Conservation (phyloP, 2,797 vertebrate genomes). For the Naso thynnoides region DNA sequence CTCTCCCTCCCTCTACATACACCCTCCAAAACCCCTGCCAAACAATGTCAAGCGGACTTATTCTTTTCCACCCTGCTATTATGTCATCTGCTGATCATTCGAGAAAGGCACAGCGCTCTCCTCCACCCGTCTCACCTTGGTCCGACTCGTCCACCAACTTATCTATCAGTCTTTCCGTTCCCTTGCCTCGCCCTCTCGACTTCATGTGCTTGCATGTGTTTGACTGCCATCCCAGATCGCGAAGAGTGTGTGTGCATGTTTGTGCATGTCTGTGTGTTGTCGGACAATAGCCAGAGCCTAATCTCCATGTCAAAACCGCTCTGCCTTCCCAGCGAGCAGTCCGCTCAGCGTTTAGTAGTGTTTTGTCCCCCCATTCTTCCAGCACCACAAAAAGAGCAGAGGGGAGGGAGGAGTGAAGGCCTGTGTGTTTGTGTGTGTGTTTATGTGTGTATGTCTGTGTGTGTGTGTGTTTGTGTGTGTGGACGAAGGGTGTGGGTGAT, state of each 20-base stretch:
- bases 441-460: constrained; percentile 29
- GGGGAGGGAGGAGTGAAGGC: constrained; percentile 62
- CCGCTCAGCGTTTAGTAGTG: constrained; percentile 98
- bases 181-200: constrained; percentile 68
- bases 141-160: constrained; percentile 43
- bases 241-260: constrained; percentile 83
- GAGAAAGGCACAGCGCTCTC: constrained; percentile 87
- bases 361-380: constrained; percentile 96
- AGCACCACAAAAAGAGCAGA: constrained; percentile 74
- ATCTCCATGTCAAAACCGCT: constrained; percentile 99
- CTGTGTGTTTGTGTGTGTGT: constrained; percentile 35
- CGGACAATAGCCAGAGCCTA: constrained; percentile 96
- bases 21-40: constrained; percentile 82
- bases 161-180: constrained; percentile 14
- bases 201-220: constrained; percentile 87
- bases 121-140: constrained; percentile 49
- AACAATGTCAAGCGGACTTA: constrained; percentile 95
- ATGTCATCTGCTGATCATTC: constrained; percentile 95
- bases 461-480: constrained; percentile 30
- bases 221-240: constrained; percentile 90
- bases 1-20: constrained; percentile 27
- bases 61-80: constrained; percentile 89
- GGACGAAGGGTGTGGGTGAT: constrained; percentile 27
- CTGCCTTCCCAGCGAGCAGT: constrained; percentile 96
- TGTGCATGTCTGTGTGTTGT: constrained; percentile 94